phyloP scores from a whole-genome alignment of 1,140 invertebrate genomes.

The Temnothorax nylanderi region DNA sequence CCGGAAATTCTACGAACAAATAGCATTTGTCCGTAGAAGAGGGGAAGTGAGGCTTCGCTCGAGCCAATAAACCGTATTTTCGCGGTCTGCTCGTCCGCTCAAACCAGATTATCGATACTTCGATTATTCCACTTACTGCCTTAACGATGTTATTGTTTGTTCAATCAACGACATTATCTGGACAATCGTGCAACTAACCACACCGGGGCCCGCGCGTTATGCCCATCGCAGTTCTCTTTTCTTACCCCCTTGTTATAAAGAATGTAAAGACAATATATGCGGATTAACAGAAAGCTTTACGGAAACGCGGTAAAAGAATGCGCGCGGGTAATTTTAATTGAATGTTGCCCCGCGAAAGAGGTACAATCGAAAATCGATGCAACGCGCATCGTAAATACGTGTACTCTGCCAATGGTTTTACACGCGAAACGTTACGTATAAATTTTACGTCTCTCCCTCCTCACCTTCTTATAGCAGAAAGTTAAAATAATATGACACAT shows the following conservation, averaged over 20 bases:
- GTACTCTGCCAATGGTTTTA: neutral
- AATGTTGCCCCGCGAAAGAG: neutral
- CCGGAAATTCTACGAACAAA: conserved; percentile 61
- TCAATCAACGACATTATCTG: conserved; percentile 63
- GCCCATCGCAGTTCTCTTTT: conserved; percentile 16
- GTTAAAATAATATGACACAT: neutral
- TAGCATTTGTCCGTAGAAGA: conserved; percentile 48
- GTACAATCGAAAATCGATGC: conserved; percentile 43
- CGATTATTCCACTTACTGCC: conserved; percentile 62
- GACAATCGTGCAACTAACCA: conserved; percentile 48
- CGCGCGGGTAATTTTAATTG: conserved; percentile 34
- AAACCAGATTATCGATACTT: conserved; percentile 69
- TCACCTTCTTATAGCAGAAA: neutral
- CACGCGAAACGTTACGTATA: neutral
- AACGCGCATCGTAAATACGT: conserved; percentile 21
- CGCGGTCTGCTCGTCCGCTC: conserved; percentile 54
- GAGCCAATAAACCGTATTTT: conserved; percentile 64
- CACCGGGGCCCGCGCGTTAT: conserved; percentile 20
- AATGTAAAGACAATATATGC: neutral
- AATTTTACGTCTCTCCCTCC: neutral
- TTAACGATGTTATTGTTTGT: conserved; percentile 73
- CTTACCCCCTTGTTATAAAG: neutral
- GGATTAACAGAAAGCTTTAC: neutral
- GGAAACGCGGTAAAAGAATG: neutral
- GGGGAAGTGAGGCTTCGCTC: conserved; percentile 39